Conservation (phyloP, 2,113 vertebrate species). For the Phalacrocorax brasilianus region DNA sequence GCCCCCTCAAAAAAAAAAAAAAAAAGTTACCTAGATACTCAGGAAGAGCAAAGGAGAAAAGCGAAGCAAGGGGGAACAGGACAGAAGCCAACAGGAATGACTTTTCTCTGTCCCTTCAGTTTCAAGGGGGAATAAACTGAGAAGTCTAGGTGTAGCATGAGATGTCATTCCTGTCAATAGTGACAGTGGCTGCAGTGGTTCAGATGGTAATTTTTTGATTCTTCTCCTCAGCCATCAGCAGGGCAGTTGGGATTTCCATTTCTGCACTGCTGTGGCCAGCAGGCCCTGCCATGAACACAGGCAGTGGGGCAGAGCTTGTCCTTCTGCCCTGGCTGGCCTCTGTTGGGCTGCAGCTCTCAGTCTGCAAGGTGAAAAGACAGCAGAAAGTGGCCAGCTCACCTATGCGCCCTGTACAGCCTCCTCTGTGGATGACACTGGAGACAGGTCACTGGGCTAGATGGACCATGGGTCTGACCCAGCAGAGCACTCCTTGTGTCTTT, state of each 20-base stretch:
- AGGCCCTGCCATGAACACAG: neutral
- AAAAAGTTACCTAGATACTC: neutral
- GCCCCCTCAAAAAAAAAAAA: too few species aligned
- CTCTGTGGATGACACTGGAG: neutral
- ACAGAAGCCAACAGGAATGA: neutral
- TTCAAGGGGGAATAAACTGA: neutral
- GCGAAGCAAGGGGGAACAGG: neutral
- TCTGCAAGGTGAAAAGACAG: neutral
- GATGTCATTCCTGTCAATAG: neutral
- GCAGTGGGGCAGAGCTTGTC: neutral
- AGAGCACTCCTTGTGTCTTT: neutral
- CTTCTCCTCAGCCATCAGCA: too few species aligned
- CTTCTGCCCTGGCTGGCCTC: neutral
- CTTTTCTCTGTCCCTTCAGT: neutral
- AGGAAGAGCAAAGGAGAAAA: neutral
- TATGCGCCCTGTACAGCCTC: accelerated
- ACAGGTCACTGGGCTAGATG: neutral
- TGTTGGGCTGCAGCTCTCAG: neutral
- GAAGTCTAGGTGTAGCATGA: neutral
- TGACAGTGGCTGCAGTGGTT: neutral
- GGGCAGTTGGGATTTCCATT: neutral
- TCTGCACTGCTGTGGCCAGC: neutral
- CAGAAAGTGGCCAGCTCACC: neutral
- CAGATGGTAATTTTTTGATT: neutral
- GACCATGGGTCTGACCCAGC: neutral